These are phyloP conservation scores for Pediacus dermestoides DNA, from an alignment of 2,888 invertebrate genomes.

Conservation along the genomic window DNA sequence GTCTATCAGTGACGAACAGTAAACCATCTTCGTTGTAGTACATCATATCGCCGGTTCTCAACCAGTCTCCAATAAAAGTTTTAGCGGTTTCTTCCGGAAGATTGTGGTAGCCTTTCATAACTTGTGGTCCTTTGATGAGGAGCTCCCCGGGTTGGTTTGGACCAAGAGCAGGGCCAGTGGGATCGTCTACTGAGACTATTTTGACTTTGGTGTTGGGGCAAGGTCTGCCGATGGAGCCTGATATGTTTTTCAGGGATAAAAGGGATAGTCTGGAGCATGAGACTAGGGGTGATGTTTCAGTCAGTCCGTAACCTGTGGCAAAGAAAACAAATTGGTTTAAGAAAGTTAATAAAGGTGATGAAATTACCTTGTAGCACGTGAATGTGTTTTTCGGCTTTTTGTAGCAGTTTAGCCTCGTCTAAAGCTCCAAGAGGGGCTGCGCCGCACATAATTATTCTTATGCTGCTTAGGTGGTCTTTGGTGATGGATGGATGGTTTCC, in stretches of 20 bases:
- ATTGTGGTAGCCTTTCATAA: conserved; percentile 77
- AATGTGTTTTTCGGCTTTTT: conserved; percentile 45
- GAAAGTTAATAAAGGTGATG: too few species aligned
- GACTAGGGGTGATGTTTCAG: conserved; percentile 68
- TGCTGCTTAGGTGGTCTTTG: conserved; percentile 54
- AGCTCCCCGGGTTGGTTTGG: conserved; percentile 65
- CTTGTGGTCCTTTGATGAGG: conserved; percentile 71
- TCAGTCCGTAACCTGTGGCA: conserved; percentile 69
- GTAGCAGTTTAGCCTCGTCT: conserved; percentile 55
- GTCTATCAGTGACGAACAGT: conserved; percentile 69
- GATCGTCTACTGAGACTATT: conserved; percentile 54
- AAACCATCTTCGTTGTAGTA: conserved; percentile 60
- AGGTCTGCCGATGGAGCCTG: conserved; percentile 57
- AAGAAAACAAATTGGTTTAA: conserved; percentile 10
- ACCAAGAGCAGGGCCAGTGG: conserved; percentile 32
- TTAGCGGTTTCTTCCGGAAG: conserved; percentile 70
- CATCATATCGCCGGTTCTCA: conserved; percentile 63
- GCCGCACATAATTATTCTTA: conserved; percentile 58
- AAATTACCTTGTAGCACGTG: conserved; percentile 38
- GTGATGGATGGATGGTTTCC: conserved; percentile 60
- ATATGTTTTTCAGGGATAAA: too few species aligned
- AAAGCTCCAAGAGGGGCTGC: conserved; percentile 66
- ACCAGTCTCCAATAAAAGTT: conserved; percentile 70
- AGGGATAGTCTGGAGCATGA: too few species aligned
- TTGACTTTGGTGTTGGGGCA: conserved; percentile 63